Evolutionary conservation across 1,140 invertebrate species (phyloP).

Genomic region (Helicoverpa zea): DNA sequence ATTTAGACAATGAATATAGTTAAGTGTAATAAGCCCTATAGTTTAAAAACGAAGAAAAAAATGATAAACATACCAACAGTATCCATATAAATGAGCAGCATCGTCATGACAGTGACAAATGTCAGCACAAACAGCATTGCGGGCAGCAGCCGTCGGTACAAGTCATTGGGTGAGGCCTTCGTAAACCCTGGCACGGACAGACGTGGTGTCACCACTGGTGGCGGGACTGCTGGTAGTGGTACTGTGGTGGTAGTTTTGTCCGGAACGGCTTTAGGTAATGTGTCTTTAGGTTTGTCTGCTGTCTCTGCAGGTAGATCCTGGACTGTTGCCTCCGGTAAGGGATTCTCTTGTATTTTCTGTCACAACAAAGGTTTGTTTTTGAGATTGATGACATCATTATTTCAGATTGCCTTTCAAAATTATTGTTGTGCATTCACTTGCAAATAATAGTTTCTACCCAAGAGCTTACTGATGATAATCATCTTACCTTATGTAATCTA

Average conservation of each 20-base stretch:
- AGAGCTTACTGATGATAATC: background rate
- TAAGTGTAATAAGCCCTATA: too few species aligned
- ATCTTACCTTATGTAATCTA: conserved; percentile 12
- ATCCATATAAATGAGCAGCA: conserved; percentile 90
- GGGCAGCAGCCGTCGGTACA: conserved; percentile 87
- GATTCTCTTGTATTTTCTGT: conserved; percentile 79
- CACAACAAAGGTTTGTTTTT: conserved; percentile 16
- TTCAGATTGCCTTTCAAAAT: too few species aligned
- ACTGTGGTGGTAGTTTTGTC: conserved; percentile 54
- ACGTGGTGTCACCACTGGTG: conserved; percentile 47
- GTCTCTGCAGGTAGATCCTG: conserved; percentile 42
- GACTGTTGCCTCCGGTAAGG: conserved; percentile 57
- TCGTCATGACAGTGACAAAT: conserved; percentile 90
- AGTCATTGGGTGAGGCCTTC: conserved; percentile 77
- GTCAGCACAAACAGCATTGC: conserved; percentile 89
- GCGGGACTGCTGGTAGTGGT: conserved; percentile 49
- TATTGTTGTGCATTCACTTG: too few species aligned
- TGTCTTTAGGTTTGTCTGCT: conserved; percentile 59
- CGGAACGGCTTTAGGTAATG: conserved; percentile 48
- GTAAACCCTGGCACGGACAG: conserved; percentile 72
- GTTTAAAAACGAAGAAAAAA: too few species aligned
- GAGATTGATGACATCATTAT: too few species aligned
- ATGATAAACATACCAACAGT: conserved; percentile 87
- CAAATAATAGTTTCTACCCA: too few species aligned
- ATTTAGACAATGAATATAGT: too few species aligned